A percentile compares a stretch with the other conserved stretches of the same genome.
Conservation (phyloP, 1,140 invertebrate genomes). For the Prorops nasuta region DNA sequence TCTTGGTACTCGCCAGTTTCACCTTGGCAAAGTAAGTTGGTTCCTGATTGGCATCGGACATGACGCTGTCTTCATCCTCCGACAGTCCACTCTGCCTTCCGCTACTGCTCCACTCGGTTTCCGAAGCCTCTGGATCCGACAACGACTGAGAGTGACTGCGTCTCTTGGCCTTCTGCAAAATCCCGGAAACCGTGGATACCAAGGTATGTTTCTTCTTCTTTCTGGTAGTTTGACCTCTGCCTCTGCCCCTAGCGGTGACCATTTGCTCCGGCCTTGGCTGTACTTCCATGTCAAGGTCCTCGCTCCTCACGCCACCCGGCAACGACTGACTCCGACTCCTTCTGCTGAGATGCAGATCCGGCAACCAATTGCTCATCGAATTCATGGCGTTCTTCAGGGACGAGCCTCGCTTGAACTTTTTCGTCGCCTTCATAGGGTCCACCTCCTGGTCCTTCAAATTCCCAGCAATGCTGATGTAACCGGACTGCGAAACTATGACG, state of each 20-base stretch:
- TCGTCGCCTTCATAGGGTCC: conserved; percentile 53
- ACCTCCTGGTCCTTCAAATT: conserved; percentile 65
- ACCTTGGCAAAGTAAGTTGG: conserved; percentile 66
- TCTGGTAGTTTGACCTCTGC: conserved; percentile 40
- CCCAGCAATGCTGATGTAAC: conserved; percentile 75
- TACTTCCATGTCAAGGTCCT: conserved; percentile 59
- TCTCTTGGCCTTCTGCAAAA: conserved; percentile 75
- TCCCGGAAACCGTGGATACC: conserved; percentile 76
- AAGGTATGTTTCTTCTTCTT: conserved; percentile 77
- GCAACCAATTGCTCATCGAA: conserved; percentile 76
- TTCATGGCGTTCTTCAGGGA: conserved; percentile 78
- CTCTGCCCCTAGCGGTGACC: conserved; percentile 34
- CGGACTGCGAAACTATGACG: conserved; percentile 76
- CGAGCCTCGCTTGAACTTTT: conserved; percentile 69
- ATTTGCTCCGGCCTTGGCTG: conserved; percentile 29
- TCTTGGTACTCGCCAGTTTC: conserved; percentile 54
- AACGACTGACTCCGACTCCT: conserved; percentile 78
- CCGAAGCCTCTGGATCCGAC: conserved; percentile 76
- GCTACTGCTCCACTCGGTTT: conserved; percentile 71
- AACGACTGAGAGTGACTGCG: conserved; percentile 62
- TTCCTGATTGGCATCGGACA: conserved; percentile 65
- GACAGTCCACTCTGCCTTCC: conserved; percentile 66
- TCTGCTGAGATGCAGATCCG: conserved; percentile 76
- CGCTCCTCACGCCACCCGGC: conserved; percentile 66
- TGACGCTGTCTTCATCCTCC: conserved; percentile 70